Percentiles rank a stretch among this genome's conserved stretches.
Evolutionary conservation across 2,113 vertebrate genomes (phyloP).

Genomic region (Muntiacus muntjak): DNA sequence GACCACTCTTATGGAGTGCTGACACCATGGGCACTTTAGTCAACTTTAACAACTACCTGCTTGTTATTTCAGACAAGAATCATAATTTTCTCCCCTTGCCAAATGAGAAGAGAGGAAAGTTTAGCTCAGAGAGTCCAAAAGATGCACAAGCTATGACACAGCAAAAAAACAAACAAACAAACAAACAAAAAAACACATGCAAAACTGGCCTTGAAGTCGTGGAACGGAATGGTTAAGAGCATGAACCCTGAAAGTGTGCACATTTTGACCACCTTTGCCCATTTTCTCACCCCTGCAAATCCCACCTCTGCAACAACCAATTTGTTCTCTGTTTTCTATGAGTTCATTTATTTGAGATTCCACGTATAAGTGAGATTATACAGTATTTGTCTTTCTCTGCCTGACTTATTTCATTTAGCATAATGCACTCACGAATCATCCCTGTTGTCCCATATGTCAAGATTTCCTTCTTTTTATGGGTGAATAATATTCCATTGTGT

Average conservation of each 20-base stretch:
- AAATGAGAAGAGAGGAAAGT: background rate
- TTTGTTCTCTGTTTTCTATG: background rate
- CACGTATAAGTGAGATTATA: background rate
- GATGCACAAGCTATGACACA: background rate
- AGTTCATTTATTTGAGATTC: background rate
- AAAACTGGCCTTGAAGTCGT: background rate
- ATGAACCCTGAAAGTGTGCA: background rate
- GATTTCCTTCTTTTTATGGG: background rate
- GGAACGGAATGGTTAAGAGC: no score
- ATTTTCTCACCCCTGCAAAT: fast-evolving
- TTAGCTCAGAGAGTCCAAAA: background rate
- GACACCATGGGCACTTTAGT: background rate
- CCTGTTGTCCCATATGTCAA: background rate
- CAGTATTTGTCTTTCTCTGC: background rate
- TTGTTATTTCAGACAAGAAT: background rate
- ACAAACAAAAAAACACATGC: background rate
- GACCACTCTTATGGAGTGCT: background rate
- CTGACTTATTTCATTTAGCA: background rate
- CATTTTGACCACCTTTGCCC: background rate
- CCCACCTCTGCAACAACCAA: background rate
- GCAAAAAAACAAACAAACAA: background rate
- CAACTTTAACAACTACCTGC: background rate
- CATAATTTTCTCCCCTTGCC: background rate
- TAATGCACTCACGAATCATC: background rate
- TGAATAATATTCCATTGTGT: background rate